A percentile compares a stretch with the other conserved stretches of the same genome.
Evolutionary conservation across 2,113 vertebrate genomes (phyloP).

Genomic region (Irena cyanogastra): DNA sequence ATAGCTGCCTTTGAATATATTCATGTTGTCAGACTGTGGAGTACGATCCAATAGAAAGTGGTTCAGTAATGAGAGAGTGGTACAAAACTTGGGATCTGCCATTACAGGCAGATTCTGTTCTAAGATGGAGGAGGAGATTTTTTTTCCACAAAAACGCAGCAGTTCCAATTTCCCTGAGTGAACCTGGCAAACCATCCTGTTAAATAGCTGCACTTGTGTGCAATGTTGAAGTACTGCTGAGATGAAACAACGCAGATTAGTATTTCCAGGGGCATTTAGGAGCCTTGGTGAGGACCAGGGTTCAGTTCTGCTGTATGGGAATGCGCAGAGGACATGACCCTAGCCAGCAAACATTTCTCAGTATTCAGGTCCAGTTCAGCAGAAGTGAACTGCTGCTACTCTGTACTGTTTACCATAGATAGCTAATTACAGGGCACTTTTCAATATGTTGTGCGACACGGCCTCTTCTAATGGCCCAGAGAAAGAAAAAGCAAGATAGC

Average conservation of each 20-base stretch:
- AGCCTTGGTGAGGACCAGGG: background rate
- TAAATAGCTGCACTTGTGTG: background rate
- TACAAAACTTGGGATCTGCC: background rate
- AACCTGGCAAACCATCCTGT: background rate
- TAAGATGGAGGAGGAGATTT: background rate
- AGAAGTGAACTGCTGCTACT: background rate
- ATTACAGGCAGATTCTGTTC: background rate
- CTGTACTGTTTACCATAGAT: background rate
- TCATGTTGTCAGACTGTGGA: background rate
- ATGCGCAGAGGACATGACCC: fast-evolving
- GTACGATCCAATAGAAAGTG: background rate
- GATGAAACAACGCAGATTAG: background rate
- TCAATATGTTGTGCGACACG: background rate
- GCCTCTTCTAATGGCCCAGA: background rate
- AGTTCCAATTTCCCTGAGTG: background rate
- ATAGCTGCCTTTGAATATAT: background rate
- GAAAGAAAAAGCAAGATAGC: background rate
- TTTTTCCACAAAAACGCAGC: background rate
- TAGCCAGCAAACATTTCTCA: background rate
- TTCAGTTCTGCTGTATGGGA: background rate
- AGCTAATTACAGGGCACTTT: background rate
- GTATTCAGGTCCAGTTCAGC: background rate
- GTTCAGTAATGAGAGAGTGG: background rate
- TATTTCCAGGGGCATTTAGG: background rate
- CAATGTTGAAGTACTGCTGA: background rate